These are phyloP conservation scores for Paguma larvata DNA, from an alignment of 2,797 vertebrate species.

Conservation along the genomic window DNA sequence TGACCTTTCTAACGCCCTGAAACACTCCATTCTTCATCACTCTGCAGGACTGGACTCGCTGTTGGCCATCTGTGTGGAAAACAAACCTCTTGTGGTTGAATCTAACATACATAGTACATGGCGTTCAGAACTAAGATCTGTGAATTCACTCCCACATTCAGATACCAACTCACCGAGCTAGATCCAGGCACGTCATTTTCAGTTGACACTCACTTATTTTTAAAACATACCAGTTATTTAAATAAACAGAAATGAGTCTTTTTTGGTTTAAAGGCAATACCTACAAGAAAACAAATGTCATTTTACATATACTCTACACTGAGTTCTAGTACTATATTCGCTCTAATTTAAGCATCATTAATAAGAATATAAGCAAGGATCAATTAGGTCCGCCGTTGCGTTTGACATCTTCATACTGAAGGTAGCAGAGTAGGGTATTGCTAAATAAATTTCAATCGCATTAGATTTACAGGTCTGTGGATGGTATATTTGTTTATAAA, in stretches of 20 bases:
- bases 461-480: background rate
- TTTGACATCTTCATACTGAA: conserved; percentile 31
- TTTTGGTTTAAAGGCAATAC: background rate
- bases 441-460: background rate
- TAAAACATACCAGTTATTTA: background rate
- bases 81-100: conserved; percentile 21
- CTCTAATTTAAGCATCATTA: conserved; percentile 25
- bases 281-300: background rate
- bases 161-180: background rate
- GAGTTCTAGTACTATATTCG: background rate
- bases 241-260: conserved; percentile 3
- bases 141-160: background rate
- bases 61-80: background rate
- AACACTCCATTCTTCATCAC: background rate
- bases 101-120: background rate
- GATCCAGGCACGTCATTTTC: background rate
- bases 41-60: conserved; percentile 29
- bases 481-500: conserved; percentile 29
- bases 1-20: background rate
- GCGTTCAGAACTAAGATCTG: background rate
- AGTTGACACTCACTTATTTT: background rate
- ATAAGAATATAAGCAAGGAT: background rate
- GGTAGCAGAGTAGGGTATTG: background rate
- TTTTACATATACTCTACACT: background rate
- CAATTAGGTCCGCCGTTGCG: background rate